Evolutionary conservation across 2,797 vertebrate species (phyloP).

Genomic region (Tokudaia tokunoshimensis): DNA sequence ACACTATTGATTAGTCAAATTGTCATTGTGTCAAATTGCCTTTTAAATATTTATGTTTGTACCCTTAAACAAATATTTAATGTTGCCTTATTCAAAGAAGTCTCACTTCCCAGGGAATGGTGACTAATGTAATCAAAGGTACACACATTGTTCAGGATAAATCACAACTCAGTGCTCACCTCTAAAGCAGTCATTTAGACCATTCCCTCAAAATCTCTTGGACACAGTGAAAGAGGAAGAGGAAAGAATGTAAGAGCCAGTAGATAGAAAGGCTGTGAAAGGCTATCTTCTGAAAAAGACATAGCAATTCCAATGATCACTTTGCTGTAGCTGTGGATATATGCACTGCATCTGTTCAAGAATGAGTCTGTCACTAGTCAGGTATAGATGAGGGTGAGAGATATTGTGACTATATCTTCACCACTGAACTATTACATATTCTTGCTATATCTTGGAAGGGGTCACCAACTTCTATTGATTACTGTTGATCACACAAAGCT

Average conservation of each 20-base stretch:
- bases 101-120: neutral
- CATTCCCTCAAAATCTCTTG: neutral
- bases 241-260: neutral
- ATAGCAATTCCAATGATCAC: neutral
- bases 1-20: neutral
- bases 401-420: neutral
- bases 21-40: neutral
- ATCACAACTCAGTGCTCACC: neutral
- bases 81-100: neutral
- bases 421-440: neutral
- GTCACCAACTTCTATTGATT: neutral
- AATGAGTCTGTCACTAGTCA: neutral
- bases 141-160: neutral
- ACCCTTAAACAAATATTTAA: neutral
- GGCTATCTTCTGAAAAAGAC: neutral
- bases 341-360: neutral
- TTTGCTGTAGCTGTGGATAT: too few species aligned
- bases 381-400: neutral
- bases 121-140: neutral
- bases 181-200: neutral
- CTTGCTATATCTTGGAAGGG: neutral
- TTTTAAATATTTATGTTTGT: neutral
- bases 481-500: neutral
- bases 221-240: neutral
- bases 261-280: neutral